Evolutionary conservation across 2,797 vertebrate genomes (phyloP).

Genomic region (Bradypodion pumilum): DNA sequence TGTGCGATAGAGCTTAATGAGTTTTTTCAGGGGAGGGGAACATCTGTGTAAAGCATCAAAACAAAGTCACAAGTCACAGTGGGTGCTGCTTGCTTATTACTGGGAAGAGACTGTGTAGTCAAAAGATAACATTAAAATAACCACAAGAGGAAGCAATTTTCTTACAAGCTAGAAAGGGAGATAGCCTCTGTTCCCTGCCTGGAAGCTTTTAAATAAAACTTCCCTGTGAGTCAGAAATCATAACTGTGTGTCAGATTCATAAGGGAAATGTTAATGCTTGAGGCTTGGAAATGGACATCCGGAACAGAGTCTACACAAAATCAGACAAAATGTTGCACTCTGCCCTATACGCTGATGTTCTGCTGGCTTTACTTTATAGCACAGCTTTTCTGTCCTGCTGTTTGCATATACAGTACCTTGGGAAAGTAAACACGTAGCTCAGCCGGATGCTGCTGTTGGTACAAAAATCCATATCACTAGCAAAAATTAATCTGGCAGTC

Average conservation of each 20-base stretch:
- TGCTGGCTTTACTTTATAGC: background rate
- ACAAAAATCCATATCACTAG: background rate
- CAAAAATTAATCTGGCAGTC: background rate
- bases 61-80: background rate
- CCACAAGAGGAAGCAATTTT: background rate
- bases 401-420: background rate
- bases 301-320: background rate
- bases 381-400: too few relatives aligned
- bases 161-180: background rate
- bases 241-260: background rate
- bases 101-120: background rate
- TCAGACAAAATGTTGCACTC: background rate
- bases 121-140: constrained; percentile 13
- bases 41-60: background rate
- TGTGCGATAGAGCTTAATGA: background rate
- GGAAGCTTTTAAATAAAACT: background rate
- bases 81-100: background rate
- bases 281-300: background rate
- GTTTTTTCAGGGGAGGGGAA: background rate
- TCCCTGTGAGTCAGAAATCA: fast-evolving
- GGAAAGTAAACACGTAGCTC: background rate
- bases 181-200: background rate
- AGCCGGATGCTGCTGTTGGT: background rate
- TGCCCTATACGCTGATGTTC: background rate
- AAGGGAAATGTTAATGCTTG: background rate